Evolutionary conservation across 37 sponge, comb jelly and placozoan species (phyloP), one percentile per base, ranked within the genome.

Genomic region (Chondrosia reniformis): DNA sequence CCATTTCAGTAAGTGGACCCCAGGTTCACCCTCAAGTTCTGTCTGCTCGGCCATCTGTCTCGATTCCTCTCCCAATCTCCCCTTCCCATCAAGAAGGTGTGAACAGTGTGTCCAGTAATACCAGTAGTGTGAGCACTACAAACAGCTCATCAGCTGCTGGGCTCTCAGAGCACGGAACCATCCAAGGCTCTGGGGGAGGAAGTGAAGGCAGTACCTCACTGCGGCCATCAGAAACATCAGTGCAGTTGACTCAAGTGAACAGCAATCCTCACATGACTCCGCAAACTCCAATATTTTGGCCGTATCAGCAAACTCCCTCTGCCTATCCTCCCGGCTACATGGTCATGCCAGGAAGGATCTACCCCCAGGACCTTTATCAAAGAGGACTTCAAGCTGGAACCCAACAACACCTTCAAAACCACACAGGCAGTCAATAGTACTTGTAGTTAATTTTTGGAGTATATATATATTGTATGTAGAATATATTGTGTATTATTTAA

Each of bases 101-200:
- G 2, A 28, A 41, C 43, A 40, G 72, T 69, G 44, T 39, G 25
- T 44, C 39, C 24, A 39, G 72, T 44, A 69, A 69, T 44, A 7
- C 41, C 41, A 69, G 72, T 25, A 69, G 42, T 69, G 72, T 40
- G 44, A 69, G 72, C 72, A 39, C 72, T 25, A 43, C 72, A 2
- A 24, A 22, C 2, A 40, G 44, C 72, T 4, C 10, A 21, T 12
- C 36, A 19, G 4, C 41, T 24, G 6, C 72, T 3, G n/a, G 27
- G 19, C 72, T 43, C 72, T 69, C 72, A 3, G 72, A 69, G 43
- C 36, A 30, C 41, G 21, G 13, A 8, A 4, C 25, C 41, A 19
- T 39, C 43, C 72, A 69, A 21, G 12, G 37, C 17, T 9, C 72
- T 17, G 44, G 42, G 44, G 2, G 44, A 19, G 61, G 28, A 25